phyloP scores from a whole-genome alignment of 1,140 invertebrate genomes.

The Manduca sexta region DNA sequence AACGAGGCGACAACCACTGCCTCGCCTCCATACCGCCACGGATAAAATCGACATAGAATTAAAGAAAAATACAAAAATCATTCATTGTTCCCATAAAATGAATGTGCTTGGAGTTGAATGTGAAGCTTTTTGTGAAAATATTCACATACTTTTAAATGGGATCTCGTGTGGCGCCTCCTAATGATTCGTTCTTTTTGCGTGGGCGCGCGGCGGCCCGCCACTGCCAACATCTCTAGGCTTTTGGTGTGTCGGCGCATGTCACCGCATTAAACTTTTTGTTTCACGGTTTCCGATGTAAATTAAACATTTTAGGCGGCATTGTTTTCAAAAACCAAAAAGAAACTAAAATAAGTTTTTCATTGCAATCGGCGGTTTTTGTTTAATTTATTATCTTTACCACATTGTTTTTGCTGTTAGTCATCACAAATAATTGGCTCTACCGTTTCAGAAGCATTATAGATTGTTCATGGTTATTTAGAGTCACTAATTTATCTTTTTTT shows the following conservation, averaged over 20 bases:
- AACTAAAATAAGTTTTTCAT: constrained; percentile 39
- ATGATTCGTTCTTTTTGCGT: constrained; percentile 67
- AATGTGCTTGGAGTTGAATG: constrained; percentile 70
- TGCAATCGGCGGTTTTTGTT: constrained; percentile 4
- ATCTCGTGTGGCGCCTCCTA: constrained; percentile 70
- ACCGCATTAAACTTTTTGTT: constrained; percentile 51
- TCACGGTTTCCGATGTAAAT: constrained; percentile 63
- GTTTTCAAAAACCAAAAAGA: constrained; percentile 42
- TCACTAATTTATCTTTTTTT: too few species aligned
- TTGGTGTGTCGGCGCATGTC: constrained; percentile 60
- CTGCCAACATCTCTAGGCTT: constrained; percentile 47
- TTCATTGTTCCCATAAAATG: constrained; percentile 73
- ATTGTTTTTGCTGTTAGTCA: constrained; percentile 19
- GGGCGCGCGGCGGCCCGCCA: constrained; percentile 32
- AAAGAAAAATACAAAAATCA: constrained; percentile 72
- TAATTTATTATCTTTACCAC: not conserved
- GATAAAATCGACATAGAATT: constrained; percentile 72
- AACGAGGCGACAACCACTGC: constrained; percentile 60
- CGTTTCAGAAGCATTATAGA: too few species aligned
- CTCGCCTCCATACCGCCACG: constrained; percentile 55
- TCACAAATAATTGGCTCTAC: not conserved
- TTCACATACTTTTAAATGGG: constrained; percentile 72
- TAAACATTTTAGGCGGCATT: constrained; percentile 67
- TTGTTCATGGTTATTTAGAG: too few species aligned
- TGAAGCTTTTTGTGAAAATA: constrained; percentile 71